Evolutionary conservation across 2,888 invertebrate species (phyloP).

Genomic region (Pantelozetes paolii): DNA sequence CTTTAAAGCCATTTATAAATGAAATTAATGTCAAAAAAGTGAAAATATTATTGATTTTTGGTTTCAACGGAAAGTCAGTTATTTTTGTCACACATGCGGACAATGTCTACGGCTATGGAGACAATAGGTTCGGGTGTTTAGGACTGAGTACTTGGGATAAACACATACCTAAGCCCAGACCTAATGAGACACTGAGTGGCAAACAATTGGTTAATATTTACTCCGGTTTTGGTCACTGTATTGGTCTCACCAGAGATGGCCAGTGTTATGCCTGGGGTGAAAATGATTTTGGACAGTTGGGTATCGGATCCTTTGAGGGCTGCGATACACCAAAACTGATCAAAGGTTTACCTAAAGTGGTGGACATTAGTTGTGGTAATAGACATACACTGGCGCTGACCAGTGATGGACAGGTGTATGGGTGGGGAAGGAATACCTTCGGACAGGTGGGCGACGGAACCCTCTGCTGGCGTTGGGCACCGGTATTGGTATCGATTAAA

Average conservation of each 20-base stretch:
- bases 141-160: neutral
- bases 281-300: neutral
- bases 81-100: neutral
- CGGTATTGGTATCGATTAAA: neutral
- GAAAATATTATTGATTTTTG: neutral
- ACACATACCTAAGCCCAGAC: neutral
- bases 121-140: neutral
- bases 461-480: neutral
- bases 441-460: neutral
- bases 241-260: neutral
- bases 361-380: neutral
- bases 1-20: no score
- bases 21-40: no score
- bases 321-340: neutral
- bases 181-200: neutral
- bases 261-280: constrained; percentile 3
- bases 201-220: neutral
- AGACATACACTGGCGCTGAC: neutral
- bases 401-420: neutral
- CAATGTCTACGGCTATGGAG: neutral
- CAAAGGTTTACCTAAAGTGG: neutral
- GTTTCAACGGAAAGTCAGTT: neutral
- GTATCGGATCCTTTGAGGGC: neutral
- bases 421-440: neutral
- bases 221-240: neutral